Evolutionary conservation across 2,113 vertebrate genomes (phyloP).

Genomic region (Oncorhynchus clarkii): DNA sequence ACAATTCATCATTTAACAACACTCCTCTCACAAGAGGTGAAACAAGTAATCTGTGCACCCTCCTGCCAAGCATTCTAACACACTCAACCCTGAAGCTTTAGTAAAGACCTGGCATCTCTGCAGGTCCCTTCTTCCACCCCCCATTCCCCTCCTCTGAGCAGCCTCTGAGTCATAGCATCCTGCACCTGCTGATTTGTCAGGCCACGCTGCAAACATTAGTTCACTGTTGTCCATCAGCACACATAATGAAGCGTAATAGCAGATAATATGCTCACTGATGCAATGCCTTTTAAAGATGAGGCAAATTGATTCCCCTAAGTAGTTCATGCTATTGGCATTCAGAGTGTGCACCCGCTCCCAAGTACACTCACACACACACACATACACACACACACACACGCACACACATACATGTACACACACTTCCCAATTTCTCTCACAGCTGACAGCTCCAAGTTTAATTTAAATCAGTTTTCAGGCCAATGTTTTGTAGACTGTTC

Average conservation of each 20-base stretch:
- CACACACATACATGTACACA: not conserved
- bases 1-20: no score
- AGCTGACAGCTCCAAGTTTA: constrained; percentile 35
- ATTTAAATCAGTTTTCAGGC: constrained; percentile 50
- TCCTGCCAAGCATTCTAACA: not conserved
- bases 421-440: constrained; percentile 30
- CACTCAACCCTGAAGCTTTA: not conserved
- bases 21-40: no score
- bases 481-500: constrained; percentile 51
- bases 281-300: constrained; percentile 55
- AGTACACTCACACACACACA: constrained; percentile 20
- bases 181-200: constrained; percentile 15
- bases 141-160: not conserved
- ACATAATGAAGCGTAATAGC: constrained; percentile 47
- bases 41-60: not conserved
- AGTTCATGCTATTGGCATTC: constrained; percentile 34
- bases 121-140: not conserved
- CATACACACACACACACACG: constrained; percentile 10
- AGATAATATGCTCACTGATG: constrained; percentile 60
- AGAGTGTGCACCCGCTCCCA: constrained; percentile 15
- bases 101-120: not conserved
- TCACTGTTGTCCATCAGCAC: constrained; percentile 51
- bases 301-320: constrained; percentile 51
- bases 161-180: not conserved
- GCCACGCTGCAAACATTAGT: constrained; percentile 38